These are phyloP conservation scores for Brevimyrus niger DNA, from an alignment of 2,113 vertebrate genomes.

Conservation along the genomic window DNA sequence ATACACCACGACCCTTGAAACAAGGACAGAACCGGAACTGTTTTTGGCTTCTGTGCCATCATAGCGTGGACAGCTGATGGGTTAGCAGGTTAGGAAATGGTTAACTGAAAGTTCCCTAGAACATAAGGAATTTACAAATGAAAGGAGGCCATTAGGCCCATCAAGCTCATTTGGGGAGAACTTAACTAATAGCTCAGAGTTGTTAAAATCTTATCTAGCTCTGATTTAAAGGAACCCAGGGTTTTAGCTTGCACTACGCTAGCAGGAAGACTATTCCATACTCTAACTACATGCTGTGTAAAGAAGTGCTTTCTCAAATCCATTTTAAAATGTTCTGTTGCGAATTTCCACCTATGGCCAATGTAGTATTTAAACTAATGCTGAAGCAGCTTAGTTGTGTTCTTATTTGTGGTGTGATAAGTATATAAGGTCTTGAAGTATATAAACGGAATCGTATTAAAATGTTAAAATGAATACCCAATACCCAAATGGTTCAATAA, in stretches of 20 bases:
- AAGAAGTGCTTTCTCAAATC: no score
- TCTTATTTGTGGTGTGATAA: neutral
- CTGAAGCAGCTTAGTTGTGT: no score
- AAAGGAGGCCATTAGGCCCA: neutral
- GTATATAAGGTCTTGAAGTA: neutral
- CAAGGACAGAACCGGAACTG: neutral
- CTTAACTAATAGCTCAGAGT: no score
- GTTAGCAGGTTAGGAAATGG: neutral
- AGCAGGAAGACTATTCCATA: no score
- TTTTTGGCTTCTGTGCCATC: neutral
- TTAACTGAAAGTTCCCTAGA: neutral
- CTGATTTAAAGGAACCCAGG: no score
- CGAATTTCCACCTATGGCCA: no score
- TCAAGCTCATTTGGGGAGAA: no score
- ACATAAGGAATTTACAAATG: neutral
- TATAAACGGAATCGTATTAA: neutral
- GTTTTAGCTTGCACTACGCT: no score
- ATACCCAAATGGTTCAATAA: neutral
- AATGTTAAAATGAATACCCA: neutral
- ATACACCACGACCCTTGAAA: slow-evolving; percentile 82
- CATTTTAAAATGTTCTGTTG: no score
- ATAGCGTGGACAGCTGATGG: neutral
- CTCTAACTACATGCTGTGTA: no score
- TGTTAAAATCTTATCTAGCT: no score
- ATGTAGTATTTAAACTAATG: no score